A percentile compares a stretch with the other conserved stretches of the same genome.
Conservation (phyloP, 2,113 vertebrate species). For the Rhabdomys dilectus region DNA sequence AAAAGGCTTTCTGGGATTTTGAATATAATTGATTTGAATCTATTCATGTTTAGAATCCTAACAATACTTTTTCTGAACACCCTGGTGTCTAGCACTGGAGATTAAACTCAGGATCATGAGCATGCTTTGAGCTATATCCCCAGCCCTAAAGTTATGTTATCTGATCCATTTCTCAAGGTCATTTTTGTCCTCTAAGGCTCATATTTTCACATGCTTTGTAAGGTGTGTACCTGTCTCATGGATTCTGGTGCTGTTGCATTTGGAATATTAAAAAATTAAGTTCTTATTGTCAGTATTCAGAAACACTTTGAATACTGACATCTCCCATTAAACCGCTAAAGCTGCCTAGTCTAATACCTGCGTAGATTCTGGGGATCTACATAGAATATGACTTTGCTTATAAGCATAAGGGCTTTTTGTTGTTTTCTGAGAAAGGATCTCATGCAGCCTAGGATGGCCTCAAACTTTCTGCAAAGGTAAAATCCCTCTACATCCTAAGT, state of each 20-base stretch:
- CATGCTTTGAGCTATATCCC: not conserved
- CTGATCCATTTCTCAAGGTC: not conserved
- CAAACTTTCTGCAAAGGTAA: not conserved
- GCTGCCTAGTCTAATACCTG: not conserved
- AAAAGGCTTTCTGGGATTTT: not conserved
- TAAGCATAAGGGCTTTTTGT: not conserved
- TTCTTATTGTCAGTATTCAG: not conserved
- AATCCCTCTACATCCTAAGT: not conserved
- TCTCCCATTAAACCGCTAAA: not conserved
- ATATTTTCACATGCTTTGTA: not conserved
- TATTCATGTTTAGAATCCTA: not conserved
- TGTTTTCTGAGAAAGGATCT: not conserved
- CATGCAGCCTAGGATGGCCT: not conserved
- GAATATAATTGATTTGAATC: not conserved
- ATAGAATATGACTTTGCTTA: not conserved
- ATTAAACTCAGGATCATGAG: not conserved
- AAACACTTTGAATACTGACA: not conserved
- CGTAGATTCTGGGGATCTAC: not conserved
- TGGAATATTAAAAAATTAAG: not conserved
- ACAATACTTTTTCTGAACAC: slow-evolving; percentile 1
- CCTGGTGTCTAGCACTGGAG: not conserved
- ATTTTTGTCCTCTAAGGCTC: not conserved
- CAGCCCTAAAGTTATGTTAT: not conserved
- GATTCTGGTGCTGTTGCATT: not conserved
- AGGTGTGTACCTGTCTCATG: not conserved